Evolutionary conservation across 2,113 vertebrate genomes (phyloP), one percentile per base, ranked within the genome.

Genomic region (Platycercus adscitus): DNA sequence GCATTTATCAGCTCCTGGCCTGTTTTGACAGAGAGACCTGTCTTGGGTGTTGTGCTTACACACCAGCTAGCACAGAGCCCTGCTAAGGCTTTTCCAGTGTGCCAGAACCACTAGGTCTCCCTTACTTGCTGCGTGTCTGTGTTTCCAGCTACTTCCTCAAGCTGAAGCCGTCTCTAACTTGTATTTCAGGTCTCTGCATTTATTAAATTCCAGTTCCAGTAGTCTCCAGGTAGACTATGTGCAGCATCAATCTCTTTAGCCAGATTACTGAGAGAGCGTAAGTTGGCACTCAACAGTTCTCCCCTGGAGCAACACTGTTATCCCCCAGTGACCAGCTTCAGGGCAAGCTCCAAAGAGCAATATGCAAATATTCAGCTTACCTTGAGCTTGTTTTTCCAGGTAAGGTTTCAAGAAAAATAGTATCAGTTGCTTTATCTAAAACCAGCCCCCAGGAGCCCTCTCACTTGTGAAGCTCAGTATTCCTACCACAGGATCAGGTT

Each of bases 401-500:
- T 95, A 95, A 72, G 70, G 96, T 97, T 96, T 94, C 96, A 95
- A 89, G 83, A 96, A 96, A 96, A 95, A 95, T 66, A 18, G 5
- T 92, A 97, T 96, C 95, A 58, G 91, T 35, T 53, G 63, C 69
- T 93, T 90, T 91, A 95, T 96, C 94, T 91, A 80, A 91, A 58
- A 91, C 55, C 71, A 89, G 75, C 66, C 78, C 73, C 49, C 21
- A 65, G 39, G 39, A 55, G 66, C 64, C 61, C 76, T 87, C 91
- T 93, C 83, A 89, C 53, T 85, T 79, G 70, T 9, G 2, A 92
- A 85, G 88, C 81, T 84, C 81, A 56, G 44, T 91, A 68, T 55
- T 93, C 49, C 72, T 76, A 79, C 31, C 35, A 80, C 26, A 39
- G 81, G 93, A 95, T 95, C 91, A 89, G 69, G 93, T 97, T 96